Evolutionary conservation across 2,888 invertebrate species (phyloP).

Genomic region (Xestia rhomboidea): DNA sequence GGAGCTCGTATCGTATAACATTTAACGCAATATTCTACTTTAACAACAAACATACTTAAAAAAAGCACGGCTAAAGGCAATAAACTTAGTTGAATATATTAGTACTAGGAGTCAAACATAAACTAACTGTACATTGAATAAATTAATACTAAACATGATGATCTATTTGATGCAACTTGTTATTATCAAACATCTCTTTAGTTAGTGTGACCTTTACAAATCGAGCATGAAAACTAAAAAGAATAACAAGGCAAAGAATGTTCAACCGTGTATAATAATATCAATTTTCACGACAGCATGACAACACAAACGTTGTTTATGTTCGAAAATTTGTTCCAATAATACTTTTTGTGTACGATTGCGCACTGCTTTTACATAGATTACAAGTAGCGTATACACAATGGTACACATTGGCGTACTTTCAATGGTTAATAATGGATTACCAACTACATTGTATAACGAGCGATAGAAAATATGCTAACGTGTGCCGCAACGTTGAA

Average conservation of each 20-base stretch:
- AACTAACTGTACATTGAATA: slow-evolving; percentile 32
- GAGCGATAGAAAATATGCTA: slow-evolving; percentile 24
- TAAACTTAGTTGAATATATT: slow-evolving; percentile 34
- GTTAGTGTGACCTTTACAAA: slow-evolving; percentile 6
- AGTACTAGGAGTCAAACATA: slow-evolving; percentile 37
- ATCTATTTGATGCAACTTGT: neutral
- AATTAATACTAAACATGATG: neutral
- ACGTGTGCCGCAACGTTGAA: slow-evolving; percentile 26
- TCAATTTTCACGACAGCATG: slow-evolving; percentile 13
- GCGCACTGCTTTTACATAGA: slow-evolving; percentile 24
- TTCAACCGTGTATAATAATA: slow-evolving; percentile 9
- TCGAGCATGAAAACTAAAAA: slow-evolving; percentile 22
- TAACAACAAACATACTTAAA: slow-evolving; percentile 37
- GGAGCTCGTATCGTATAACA: neutral
- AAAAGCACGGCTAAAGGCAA: slow-evolving; percentile 41
- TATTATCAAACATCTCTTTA: neutral
- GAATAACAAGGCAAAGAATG: slow-evolving; percentile 25
- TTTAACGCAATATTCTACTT: slow-evolving; percentile 33
- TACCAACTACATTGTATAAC: slow-evolving; percentile 30
- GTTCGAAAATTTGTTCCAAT: slow-evolving; percentile 33
- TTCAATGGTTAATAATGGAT: slow-evolving; percentile 48
- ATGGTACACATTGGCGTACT: slow-evolving; percentile 26
- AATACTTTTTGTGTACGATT: neutral
- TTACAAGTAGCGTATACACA: slow-evolving; percentile 31
- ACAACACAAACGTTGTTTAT: slow-evolving; percentile 8